Conservation (phyloP, 2,113 vertebrate genomes). For the Datnioides undecimradiatus region DNA sequence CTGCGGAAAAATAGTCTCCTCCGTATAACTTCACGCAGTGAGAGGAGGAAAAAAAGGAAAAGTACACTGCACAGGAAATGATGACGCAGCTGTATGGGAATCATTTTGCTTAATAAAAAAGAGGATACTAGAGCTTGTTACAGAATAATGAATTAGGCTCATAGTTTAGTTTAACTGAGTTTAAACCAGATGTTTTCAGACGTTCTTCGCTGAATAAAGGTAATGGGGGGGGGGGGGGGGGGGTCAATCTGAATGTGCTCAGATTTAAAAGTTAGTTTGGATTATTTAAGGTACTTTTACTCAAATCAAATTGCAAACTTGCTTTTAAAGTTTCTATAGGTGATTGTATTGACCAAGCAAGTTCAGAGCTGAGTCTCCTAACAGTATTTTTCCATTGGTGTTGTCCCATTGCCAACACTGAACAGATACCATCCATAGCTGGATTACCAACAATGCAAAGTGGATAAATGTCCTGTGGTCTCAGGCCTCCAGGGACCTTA, state of each 20-base stretch:
- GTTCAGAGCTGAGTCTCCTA: background rate
- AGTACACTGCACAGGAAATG: constrained; percentile 80
- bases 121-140: constrained; percentile 36
- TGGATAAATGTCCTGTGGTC: no score
- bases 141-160: background rate
- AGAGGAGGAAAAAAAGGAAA: constrained; percentile 52
- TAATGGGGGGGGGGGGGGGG: no score
- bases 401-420: background rate
- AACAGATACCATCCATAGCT: background rate
- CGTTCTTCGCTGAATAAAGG: background rate
- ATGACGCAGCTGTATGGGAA: constrained; percentile 78
- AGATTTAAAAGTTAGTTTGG: no score
- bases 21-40: constrained; percentile 59
- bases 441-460: no score
- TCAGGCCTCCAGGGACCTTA: no score
- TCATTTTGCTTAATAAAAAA: constrained; percentile 51
- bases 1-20: constrained; percentile 67
- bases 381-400: background rate
- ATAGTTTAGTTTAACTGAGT: background rate
- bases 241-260: background rate
- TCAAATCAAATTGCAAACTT: background rate
- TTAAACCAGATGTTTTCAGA: constrained; percentile 13
- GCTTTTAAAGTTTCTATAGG: background rate
- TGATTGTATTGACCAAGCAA: background rate
- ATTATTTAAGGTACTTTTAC: background rate